Evolutionary conservation across 2,113 vertebrate species (phyloP).

Genomic region (Elanus axillaris): DNA sequence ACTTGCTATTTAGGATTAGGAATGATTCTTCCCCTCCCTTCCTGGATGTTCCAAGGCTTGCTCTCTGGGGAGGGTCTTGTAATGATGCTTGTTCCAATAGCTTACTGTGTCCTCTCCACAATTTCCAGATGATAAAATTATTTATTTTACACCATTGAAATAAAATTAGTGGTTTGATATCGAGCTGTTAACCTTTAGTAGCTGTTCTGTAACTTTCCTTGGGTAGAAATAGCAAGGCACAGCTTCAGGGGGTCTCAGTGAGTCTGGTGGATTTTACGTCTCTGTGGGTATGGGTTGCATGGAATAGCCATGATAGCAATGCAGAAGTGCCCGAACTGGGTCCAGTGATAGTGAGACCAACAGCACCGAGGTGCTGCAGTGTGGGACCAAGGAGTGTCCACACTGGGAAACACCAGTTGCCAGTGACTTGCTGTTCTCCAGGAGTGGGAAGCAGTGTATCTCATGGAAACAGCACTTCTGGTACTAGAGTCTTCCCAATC

Average conservation of each 20-base stretch:
- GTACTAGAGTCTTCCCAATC: neutral
- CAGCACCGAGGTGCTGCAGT: neutral
- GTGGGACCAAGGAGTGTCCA: neutral
- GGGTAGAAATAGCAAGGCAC: neutral
- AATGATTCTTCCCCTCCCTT: neutral
- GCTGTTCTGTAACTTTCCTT: neutral
- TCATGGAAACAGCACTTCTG: neutral
- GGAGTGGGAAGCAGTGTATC: neutral
- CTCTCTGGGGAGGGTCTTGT: neutral
- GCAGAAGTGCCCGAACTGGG: neutral
- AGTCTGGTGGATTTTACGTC: neutral
- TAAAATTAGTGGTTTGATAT: neutral
- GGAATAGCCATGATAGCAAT: neutral
- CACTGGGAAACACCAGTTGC: neutral
- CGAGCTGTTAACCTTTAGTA: neutral
- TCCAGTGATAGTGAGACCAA: neutral
- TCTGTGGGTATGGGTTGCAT: neutral
- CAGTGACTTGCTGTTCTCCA: neutral
- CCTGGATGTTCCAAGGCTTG: neutral
- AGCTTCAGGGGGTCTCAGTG: neutral
- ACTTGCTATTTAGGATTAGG: neutral
- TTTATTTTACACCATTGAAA: neutral
- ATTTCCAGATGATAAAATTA: neutral
- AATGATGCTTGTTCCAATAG: neutral
- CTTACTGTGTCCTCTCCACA: neutral